phyloP scores from a whole-genome alignment of 2,797 vertebrate genomes.

The Cuniculus paca region DNA sequence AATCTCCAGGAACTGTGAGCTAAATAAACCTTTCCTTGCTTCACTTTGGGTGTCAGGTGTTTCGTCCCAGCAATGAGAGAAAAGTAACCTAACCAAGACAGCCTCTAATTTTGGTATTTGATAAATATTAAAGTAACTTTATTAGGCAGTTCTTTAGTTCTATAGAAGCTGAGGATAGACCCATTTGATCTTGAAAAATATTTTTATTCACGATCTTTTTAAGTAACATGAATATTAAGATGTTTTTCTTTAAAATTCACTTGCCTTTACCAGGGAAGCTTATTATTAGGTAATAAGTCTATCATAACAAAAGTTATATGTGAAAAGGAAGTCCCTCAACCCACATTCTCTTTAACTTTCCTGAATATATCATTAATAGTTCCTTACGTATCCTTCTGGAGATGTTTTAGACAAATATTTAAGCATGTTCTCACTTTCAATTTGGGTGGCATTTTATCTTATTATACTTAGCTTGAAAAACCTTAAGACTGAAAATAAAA shows the following conservation, averaged over 20 bases:
- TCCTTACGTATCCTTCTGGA: not conserved
- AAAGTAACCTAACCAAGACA: too few relatives aligned
- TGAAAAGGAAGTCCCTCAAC: not conserved
- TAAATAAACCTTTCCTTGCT: too few relatives aligned
- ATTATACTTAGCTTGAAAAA: not conserved
- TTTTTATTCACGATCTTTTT: slow-evolving; percentile 7
- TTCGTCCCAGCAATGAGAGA: too few relatives aligned
- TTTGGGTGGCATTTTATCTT: slow-evolving; percentile 16
- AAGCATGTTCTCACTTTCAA: not conserved
- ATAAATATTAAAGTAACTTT: slow-evolving; percentile 20
- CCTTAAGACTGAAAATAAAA: too few relatives aligned
- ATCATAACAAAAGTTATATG: not conserved
- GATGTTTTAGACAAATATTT: not conserved
- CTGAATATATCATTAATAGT: not conserved
- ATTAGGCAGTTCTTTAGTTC: not conserved
- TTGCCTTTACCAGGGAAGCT: not conserved
- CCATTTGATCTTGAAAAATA: slow-evolving; percentile 23
- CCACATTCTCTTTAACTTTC: not conserved
- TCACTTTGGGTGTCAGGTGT: too few relatives aligned
- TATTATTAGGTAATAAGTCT: not conserved
- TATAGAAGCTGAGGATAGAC: not conserved
- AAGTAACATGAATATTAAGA: not conserved
- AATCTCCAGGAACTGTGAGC: too few relatives aligned
- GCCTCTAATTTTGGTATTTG: slow-evolving; percentile 11
- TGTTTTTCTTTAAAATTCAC: not conserved